Percentiles rank a stretch among this genome's conserved stretches.
Evolutionary conservation across 2,888 invertebrate genomes (phyloP).

Genomic region (Epistrophella euchroma): DNA sequence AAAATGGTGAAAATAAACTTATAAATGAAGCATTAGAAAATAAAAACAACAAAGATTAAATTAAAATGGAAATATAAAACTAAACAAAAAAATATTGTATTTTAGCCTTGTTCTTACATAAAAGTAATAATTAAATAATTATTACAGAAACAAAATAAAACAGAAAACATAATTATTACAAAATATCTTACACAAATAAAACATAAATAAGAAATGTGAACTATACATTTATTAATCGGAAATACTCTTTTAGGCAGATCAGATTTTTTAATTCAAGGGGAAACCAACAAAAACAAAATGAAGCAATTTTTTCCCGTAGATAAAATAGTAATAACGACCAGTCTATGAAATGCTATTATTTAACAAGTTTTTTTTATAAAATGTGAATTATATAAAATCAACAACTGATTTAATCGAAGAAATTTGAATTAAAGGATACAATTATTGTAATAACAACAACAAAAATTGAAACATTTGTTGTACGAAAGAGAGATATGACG

Average conservation of each 20-base stretch:
- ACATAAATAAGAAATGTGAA: slow-evolving; percentile 59
- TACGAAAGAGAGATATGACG: slow-evolving; percentile 76
- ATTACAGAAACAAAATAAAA: slow-evolving; percentile 48
- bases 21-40: slow-evolving; percentile 32
- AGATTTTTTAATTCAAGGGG: slow-evolving; percentile 64
- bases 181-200: slow-evolving; percentile 75
- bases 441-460: slow-evolving; percentile 57
- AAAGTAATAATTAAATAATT: slow-evolving; percentile 55
- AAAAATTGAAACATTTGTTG: slow-evolving; percentile 63
- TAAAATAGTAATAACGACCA: slow-evolving; percentile 66
- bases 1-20: slow-evolving; percentile 55
- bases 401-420: slow-evolving; percentile 36
- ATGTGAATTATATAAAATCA: slow-evolving; percentile 69
- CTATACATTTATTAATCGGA: slow-evolving; percentile 60
- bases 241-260: slow-evolving; percentile 68
- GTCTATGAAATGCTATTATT: slow-evolving; percentile 71
- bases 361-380: slow-evolving; percentile 73
- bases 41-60: slow-evolving; percentile 25
- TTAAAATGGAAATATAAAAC: slow-evolving; percentile 28
- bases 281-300: slow-evolving; percentile 44
- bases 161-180: slow-evolving; percentile 54
- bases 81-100: slow-evolving; percentile 52
- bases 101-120: slow-evolving; percentile 70
- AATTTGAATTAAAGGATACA: slow-evolving; percentile 42
- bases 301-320: slow-evolving; percentile 62